These are phyloP conservation scores for Diceros bicornis DNA, from an alignment of 2,797 vertebrate genomes.

Conservation along the genomic window DNA sequence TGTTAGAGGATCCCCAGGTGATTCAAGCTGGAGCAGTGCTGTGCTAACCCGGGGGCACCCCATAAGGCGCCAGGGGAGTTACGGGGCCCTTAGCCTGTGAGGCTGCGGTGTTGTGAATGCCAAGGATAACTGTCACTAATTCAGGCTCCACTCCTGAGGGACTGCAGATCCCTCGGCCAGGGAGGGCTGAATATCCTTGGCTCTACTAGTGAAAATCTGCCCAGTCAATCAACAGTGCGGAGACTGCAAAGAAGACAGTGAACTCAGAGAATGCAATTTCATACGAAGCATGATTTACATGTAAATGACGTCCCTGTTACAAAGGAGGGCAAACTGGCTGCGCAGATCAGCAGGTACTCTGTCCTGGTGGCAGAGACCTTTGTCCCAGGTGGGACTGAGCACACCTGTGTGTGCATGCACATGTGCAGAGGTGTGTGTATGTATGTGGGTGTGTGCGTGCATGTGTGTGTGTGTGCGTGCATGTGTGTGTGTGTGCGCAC, in stretches of 20 bases:
- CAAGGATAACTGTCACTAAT: no score
- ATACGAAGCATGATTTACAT: background rate
- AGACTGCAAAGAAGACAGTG: background rate
- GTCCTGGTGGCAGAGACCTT: no score
- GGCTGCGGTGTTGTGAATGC: background rate
- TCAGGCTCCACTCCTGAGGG: background rate
- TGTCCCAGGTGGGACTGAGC: background rate
- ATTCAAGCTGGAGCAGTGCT: accelerated
- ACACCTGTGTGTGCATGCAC: no score
- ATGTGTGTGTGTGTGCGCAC: accelerated
- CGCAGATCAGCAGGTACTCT: background rate
- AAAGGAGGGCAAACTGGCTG: background rate
- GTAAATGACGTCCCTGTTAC: accelerated
- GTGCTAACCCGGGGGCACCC: background rate
- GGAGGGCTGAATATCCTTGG: background rate
- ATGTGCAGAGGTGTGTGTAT: accelerated
- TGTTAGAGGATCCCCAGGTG: no score
- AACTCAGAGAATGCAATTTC: background rate
- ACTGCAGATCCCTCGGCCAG: no score
- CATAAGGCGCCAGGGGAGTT: background rate
- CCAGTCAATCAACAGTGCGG: background rate
- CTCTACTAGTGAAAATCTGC: background rate
- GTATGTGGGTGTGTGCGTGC: accelerated
- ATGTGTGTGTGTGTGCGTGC: accelerated
- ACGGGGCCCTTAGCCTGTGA: accelerated